Evolutionary conservation across 1,140 invertebrate species (phyloP).

Genomic region (Laodelphax striatellus): DNA sequence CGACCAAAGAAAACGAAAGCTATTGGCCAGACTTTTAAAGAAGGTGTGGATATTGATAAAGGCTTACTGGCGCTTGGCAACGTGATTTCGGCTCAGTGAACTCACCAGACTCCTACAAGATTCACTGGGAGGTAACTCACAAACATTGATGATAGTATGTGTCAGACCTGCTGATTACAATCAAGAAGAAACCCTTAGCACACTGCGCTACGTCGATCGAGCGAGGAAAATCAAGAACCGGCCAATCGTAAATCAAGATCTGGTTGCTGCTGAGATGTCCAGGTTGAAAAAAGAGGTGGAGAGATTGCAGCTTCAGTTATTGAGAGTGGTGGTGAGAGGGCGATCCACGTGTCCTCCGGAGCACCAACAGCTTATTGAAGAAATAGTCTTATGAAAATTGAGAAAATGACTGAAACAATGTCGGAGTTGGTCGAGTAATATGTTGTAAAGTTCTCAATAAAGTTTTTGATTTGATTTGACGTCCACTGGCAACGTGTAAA

Average conservation of each 20-base stretch:
- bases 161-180: slow-evolving; percentile 85
- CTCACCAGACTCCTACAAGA: slow-evolving; percentile 81
- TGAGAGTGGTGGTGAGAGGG: too few species aligned
- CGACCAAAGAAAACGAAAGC: slow-evolving; percentile 85
- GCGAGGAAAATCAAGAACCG: slow-evolving; percentile 88
- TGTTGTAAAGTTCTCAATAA: too few species aligned
- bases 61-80: slow-evolving; percentile 83
- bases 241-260: slow-evolving; percentile 80
- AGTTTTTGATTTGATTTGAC: too few species aligned
- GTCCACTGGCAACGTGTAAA: too few species aligned
- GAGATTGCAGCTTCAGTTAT: not conserved
- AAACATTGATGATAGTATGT: slow-evolving; percentile 90
- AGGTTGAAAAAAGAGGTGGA: slow-evolving; percentile 28
- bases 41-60: slow-evolving; percentile 88
- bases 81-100: slow-evolving; percentile 84
- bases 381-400: too few species aligned
- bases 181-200: slow-evolving; percentile 79
- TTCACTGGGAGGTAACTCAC: slow-evolving; percentile 82
- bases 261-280: slow-evolving; percentile 55
- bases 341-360: too few species aligned
- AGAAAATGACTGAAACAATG: too few species aligned
- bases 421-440: too few species aligned
- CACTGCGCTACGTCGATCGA: slow-evolving; percentile 80
- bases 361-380: too few species aligned
- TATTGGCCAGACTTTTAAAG: slow-evolving; percentile 81